These are phyloP conservation scores for Hepsetus odoe DNA, from an alignment of 2,113 vertebrate species.

Conservation along the genomic window DNA sequence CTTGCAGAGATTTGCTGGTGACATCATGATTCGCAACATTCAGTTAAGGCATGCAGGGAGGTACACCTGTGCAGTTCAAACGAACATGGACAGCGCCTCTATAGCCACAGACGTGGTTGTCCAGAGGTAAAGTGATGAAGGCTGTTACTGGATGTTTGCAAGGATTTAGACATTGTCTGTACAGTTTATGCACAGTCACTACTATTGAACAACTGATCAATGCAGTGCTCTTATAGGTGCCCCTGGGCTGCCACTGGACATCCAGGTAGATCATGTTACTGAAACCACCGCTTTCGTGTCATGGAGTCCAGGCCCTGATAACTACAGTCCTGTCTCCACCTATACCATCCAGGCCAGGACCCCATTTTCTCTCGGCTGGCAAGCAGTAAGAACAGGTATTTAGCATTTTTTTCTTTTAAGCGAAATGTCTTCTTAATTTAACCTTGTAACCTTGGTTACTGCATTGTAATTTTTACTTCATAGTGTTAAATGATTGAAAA, in stretches of 20 bases:
- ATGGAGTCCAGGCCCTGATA: conserved; percentile 89
- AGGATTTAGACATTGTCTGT: too few relatives aligned
- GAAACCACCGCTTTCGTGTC: conserved; percentile 87
- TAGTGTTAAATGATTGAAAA: too few relatives aligned
- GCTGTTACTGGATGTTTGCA: not conserved
- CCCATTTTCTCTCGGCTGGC: conserved; percentile 95
- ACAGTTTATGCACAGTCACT: too few relatives aligned
- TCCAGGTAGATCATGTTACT: conserved; percentile 89
- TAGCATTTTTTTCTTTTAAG: conserved; percentile 5
- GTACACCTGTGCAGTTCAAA: conserved; percentile 92
- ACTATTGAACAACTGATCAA: not conserved
- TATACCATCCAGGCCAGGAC: conserved; percentile 92
- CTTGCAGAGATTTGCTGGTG: conserved; percentile 86
- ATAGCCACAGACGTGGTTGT: conserved; percentile 92
- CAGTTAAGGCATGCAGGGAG: conserved; percentile 93
- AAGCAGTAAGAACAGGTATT: conserved; percentile 88
- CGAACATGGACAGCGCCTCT: conserved; percentile 89
- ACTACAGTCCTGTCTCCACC: conserved; percentile 90
- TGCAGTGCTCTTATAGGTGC: conserved; percentile 77
- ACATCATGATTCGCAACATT: conserved; percentile 98
- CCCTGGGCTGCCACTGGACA: conserved; percentile 87
- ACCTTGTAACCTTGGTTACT: not conserved
- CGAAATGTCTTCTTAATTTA: not conserved
- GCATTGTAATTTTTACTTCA: too few relatives aligned
- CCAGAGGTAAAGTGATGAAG: conserved; percentile 80